phyloP scores from a whole-genome alignment of 2,888 invertebrate species.

The Lordiphosa fenestrarum region DNA sequence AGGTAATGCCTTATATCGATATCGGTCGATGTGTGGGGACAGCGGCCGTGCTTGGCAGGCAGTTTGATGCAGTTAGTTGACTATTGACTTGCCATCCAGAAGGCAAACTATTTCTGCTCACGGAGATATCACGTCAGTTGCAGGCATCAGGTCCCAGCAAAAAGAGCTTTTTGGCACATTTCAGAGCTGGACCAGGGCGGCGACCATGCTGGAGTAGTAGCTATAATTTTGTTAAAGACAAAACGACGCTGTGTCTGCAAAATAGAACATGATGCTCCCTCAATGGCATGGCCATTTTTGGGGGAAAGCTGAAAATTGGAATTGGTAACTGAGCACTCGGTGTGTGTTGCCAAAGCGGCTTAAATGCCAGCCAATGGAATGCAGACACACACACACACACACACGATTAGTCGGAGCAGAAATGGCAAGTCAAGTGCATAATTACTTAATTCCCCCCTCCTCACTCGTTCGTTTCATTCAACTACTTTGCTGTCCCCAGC shows the following conservation, averaged over 20 bases:
- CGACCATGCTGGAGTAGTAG: slow-evolving; percentile 38
- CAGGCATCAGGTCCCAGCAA: slow-evolving; percentile 41
- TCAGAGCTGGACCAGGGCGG: slow-evolving; percentile 23
- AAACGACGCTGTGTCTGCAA: slow-evolving; percentile 65
- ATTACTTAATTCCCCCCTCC: slow-evolving; percentile 61
- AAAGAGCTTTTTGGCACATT: slow-evolving; percentile 64
- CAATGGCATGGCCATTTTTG: slow-evolving; percentile 42
- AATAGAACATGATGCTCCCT: slow-evolving; percentile 51
- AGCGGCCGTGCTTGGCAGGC: slow-evolving; percentile 55
- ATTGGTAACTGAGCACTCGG: slow-evolving; percentile 33
- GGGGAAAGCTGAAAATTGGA: slow-evolving; percentile 53
- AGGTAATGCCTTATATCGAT: slow-evolving; percentile 76
- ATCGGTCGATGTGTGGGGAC: slow-evolving; percentile 37
- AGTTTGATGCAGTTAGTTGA: slow-evolving; percentile 60
- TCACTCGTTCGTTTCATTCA: slow-evolving; percentile 36
- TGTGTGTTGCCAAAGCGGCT: slow-evolving; percentile 39
- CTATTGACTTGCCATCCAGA: slow-evolving; percentile 51
- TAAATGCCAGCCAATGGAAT: slow-evolving; percentile 49
- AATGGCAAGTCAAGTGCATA: slow-evolving; percentile 69
- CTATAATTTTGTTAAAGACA: slow-evolving; percentile 71
- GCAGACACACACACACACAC: slow-evolving; percentile 9
- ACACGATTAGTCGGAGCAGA: slow-evolving; percentile 23
- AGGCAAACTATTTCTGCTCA: slow-evolving; percentile 24
- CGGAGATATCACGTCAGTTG: slow-evolving; percentile 68
- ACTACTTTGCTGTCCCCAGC: slow-evolving; percentile 35